Conservation (phyloP, 2,113 vertebrate species). For the Oreamnos americanus region DNA sequence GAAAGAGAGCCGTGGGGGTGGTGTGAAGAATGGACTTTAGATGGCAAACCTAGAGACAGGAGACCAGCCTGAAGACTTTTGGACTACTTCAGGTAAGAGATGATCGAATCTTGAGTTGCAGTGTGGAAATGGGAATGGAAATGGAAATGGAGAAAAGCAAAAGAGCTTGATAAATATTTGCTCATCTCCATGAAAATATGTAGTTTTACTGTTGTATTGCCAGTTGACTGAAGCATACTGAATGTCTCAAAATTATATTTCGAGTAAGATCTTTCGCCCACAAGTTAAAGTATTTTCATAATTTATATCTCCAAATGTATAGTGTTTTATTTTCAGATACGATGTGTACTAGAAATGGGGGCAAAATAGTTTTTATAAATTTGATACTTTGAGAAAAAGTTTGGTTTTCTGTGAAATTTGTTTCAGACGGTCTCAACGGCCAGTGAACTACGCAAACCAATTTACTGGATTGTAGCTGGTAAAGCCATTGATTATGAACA, state of each 20-base stretch:
- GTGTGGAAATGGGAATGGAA: background rate
- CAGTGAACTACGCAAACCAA: constrained; percentile 96
- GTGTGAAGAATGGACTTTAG: background rate
- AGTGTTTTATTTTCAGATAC: constrained; percentile 7
- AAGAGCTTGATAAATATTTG: background rate
- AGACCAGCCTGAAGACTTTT: background rate
- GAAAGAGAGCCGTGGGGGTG: background rate
- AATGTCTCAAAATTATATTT: constrained; percentile 13
- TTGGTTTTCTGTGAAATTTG: constrained; percentile 54
- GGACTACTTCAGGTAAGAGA: background rate
- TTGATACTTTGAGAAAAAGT: background rate
- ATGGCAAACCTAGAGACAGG: background rate
- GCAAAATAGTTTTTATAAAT: background rate
- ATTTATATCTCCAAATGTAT: background rate
- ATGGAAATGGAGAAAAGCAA: background rate
- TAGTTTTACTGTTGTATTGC: background rate
- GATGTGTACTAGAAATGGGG: background rate
- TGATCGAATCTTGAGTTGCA: background rate
- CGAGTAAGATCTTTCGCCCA: background rate
- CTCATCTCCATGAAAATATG: background rate
- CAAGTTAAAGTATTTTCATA: background rate
- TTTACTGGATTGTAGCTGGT: constrained; percentile 99
- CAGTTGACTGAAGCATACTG: background rate
- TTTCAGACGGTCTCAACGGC: constrained; percentile 97
- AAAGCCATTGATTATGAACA: constrained; percentile 99